These are phyloP conservation scores for Dryococelus australis DNA, from an alignment of 2,888 invertebrate genomes.

Conservation along the genomic window DNA sequence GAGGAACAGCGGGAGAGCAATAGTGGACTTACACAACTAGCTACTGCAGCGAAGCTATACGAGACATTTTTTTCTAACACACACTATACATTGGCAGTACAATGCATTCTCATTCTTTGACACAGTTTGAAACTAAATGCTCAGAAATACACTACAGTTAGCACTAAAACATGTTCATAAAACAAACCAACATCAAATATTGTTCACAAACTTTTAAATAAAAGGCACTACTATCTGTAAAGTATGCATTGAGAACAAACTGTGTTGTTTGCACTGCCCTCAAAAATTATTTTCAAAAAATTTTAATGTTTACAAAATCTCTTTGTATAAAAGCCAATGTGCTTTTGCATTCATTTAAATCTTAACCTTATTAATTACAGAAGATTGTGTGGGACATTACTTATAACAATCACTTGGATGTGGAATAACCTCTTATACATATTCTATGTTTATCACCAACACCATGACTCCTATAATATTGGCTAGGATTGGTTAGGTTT, in stretches of 20 bases:
- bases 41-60: background rate
- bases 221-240: constrained; percentile 2
- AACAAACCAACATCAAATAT: background rate
- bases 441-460: background rate
- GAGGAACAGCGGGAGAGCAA: no score
- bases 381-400: background rate
- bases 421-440: background rate
- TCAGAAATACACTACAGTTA: background rate
- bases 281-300: background rate
- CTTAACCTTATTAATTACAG: background rate
- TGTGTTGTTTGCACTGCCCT: background rate
- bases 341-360: background rate
- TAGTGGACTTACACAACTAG: no score
- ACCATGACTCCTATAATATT: background rate
- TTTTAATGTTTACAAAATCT: background rate
- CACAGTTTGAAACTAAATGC: background rate
- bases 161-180: background rate
- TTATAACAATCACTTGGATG: background rate
- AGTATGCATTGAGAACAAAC: background rate
- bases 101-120: background rate
- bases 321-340: background rate
- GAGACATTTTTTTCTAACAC: background rate
- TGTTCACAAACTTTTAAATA: background rate
- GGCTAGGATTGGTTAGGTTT: background rate
- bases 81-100: background rate